A percentile compares a stretch with the other conserved stretches of the same genome.
These are phyloP conservation scores for Drosophila stalkeri DNA, from an alignment of 2,888 invertebrate species.

Conservation along the genomic window DNA sequence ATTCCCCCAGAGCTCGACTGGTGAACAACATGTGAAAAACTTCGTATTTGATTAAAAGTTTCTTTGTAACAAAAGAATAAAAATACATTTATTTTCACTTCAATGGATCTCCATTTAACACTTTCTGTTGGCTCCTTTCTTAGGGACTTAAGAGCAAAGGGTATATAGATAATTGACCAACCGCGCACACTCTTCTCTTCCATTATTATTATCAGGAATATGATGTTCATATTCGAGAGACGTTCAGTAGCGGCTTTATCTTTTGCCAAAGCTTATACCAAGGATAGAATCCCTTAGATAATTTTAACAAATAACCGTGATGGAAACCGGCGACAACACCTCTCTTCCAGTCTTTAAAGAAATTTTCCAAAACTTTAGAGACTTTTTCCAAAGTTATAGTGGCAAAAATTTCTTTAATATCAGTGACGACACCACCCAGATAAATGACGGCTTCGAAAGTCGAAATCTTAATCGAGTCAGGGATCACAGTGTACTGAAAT, in stretches of 20 bases:
- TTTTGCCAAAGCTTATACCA: not conserved
- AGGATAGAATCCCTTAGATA: too few species aligned
- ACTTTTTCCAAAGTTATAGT: too few species aligned
- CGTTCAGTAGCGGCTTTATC: not conserved
- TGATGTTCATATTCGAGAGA: too few species aligned
- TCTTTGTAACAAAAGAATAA: slow-evolving; percentile 25
- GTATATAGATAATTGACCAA: not conserved
- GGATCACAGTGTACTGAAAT: slow-evolving; percentile 81
- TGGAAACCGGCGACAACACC: too few species aligned
- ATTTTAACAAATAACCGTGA: too few species aligned
- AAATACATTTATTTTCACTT: slow-evolving; percentile 15
- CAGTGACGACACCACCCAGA: slow-evolving; percentile 73
- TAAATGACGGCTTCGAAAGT: slow-evolving; percentile 70
- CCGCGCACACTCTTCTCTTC: too few species aligned
- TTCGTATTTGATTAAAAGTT: slow-evolving; percentile 38
- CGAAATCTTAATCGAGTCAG: slow-evolving; percentile 80
- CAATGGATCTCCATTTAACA: not conserved
- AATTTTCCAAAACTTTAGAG: too few species aligned
- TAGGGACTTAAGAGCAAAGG: not conserved
- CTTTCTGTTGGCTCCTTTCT: not conserved
- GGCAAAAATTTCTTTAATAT: slow-evolving; percentile 41
- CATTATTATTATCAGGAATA: too few species aligned
- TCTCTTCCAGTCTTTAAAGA: too few species aligned
- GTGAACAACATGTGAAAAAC: slow-evolving; percentile 39
- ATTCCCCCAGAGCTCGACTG: slow-evolving; percentile 71